Conservation (phyloP, 1,140 invertebrate species). For the Cataglyphis hispanica region DNA sequence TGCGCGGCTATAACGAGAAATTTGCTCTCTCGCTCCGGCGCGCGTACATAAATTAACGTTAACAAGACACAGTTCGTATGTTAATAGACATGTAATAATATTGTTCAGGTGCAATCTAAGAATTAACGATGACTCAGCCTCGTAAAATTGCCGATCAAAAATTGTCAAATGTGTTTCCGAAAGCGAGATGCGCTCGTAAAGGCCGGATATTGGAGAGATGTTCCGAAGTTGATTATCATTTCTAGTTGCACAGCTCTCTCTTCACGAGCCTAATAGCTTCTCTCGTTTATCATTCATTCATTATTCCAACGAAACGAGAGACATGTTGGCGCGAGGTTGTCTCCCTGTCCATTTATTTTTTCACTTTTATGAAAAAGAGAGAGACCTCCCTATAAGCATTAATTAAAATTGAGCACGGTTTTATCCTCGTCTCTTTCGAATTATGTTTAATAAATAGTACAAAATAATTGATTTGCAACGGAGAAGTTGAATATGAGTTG, state of each 20-base stretch:
- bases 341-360: background rate
- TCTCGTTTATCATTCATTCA: background rate
- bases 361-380: background rate
- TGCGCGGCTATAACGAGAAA: conserved; percentile 36
- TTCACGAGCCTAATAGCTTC: too few relatives aligned
- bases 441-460: background rate
- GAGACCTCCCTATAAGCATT: background rate
- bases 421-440: conserved; percentile 18
- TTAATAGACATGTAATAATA: conserved; percentile 44
- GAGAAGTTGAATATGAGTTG: background rate
- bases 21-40: conserved; percentile 3
- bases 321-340: too few relatives aligned
- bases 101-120: conserved; percentile 23
- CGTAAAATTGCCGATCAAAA: conserved; percentile 48
- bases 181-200: background rate
- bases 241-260: background rate
- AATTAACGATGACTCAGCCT: conserved; percentile 33
- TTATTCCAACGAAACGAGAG: background rate
- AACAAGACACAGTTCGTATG: conserved; percentile 40
- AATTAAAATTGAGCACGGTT: background rate
- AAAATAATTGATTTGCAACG: background rate
- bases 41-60: conserved; percentile 67
- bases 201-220: background rate
- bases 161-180: background rate
- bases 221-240: background rate